Evolutionary conservation across 2,888 invertebrate genomes (phyloP).

Genomic region (Cryptocephalus moraei): DNA sequence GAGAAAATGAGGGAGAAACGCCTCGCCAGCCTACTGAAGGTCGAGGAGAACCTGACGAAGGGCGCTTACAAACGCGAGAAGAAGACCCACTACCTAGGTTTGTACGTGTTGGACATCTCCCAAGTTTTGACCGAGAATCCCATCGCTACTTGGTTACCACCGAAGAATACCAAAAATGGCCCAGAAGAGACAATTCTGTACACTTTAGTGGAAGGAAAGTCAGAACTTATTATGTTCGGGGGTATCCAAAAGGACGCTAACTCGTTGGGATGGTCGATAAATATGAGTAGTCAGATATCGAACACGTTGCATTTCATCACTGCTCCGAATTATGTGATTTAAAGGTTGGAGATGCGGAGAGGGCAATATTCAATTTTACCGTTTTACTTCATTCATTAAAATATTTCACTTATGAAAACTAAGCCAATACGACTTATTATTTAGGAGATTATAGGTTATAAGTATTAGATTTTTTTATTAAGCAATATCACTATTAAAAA

Average conservation of each 20-base stretch:
- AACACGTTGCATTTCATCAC: slow-evolving; percentile 69
- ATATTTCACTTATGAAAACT: no score
- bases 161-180: slow-evolving; percentile 43
- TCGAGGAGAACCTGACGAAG: slow-evolving; percentile 21
- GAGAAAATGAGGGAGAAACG: slow-evolving; percentile 46
- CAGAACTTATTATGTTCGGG: slow-evolving; percentile 93
- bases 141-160: slow-evolving; percentile 57
- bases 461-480: no score
- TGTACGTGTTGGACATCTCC: slow-evolving; percentile 80
- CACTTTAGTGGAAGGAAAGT: slow-evolving; percentile 78
- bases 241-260: slow-evolving; percentile 77
- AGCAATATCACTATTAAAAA: no score
- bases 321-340: slow-evolving; percentile 61
- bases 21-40: slow-evolving; percentile 19
- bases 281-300: slow-evolving; percentile 59
- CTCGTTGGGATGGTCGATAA: slow-evolving; percentile 40
- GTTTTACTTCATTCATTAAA: no score
- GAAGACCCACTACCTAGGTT: slow-evolving; percentile 44
- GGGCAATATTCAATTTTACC: no score
- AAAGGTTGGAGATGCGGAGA: slow-evolving; percentile 18
- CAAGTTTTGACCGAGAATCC: slow-evolving; percentile 57
- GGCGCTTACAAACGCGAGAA: slow-evolving; percentile 21
- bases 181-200: slow-evolving; percentile 89
- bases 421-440: no score
- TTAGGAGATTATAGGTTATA: no score